Evolutionary conservation across 2,113 vertebrate species (phyloP).

Genomic region (Actinemys pallida): DNA sequence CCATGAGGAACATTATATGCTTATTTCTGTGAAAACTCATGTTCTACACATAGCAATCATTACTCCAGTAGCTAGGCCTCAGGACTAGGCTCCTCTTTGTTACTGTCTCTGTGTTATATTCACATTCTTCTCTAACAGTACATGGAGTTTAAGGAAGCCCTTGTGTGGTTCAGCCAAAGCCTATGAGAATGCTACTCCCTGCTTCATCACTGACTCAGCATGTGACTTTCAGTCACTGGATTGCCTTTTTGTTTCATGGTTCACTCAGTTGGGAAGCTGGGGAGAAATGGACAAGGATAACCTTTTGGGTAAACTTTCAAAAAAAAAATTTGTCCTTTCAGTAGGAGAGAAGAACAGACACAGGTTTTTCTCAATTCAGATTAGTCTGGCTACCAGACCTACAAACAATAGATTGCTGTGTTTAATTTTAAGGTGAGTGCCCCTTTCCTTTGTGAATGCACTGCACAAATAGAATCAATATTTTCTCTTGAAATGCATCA

Average conservation of each 20-base stretch:
- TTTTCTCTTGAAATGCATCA: conserved; percentile 25
- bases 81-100: background rate
- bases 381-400: background rate
- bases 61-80: background rate
- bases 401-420: background rate
- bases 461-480: background rate
- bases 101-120: background rate
- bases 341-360: background rate
- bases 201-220: background rate
- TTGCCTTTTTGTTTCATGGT: background rate
- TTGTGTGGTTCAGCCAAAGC: background rate
- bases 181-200: background rate
- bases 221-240: background rate
- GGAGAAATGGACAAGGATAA: background rate
- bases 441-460: background rate
- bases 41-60: background rate
- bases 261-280: background rate
- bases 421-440: background rate
- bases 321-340: background rate
- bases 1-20: accelerated
- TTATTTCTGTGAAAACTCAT: background rate
- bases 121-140: background rate
- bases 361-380: background rate
- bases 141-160: background rate
- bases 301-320: background rate